Evolutionary conservation across 2,888 invertebrate genomes (phyloP).

Genomic region (Nymphalis polychloros): DNA sequence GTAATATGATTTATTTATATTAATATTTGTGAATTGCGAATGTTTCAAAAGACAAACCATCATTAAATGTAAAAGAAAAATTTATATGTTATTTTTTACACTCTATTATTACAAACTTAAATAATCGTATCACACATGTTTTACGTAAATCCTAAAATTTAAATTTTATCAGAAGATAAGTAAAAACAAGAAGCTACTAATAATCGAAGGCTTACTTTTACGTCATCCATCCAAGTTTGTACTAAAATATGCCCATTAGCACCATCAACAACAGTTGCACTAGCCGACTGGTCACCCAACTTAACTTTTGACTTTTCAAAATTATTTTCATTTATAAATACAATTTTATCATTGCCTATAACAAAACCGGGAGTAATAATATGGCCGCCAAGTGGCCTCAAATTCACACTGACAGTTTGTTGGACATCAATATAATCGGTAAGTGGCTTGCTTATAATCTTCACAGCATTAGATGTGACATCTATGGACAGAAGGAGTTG

Average conservation of each 20-base stretch:
- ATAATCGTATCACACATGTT: no score
- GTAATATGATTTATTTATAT: background rate
- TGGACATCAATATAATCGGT: slow-evolving; percentile 51
- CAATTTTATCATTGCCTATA: slow-evolving; percentile 58
- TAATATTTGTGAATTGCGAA: no score
- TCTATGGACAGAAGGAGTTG: slow-evolving; percentile 84
- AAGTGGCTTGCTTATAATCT: slow-evolving; percentile 75
- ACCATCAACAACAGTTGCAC: slow-evolving; percentile 62
- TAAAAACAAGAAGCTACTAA: no score
- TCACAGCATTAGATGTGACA: slow-evolving; percentile 77
- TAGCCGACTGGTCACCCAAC: slow-evolving; percentile 55
- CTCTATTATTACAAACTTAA: no score
- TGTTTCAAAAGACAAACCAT: no score
- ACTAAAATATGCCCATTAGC: slow-evolving; percentile 56
- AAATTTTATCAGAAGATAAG: no score
- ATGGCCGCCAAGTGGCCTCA: slow-evolving; percentile 60
- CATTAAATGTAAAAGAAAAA: no score
- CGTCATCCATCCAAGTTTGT: slow-evolving; percentile 66
- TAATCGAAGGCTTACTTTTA: slow-evolving; percentile 48
- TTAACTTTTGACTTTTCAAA: slow-evolving; percentile 54
- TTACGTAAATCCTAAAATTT: no score
- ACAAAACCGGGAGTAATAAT: slow-evolving; percentile 64
- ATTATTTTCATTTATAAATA: slow-evolving; percentile 61
- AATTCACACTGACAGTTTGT: slow-evolving; percentile 46
- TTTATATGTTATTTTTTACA: no score